phyloP scores from a whole-genome alignment of 2,113 vertebrate species.

The Actenoides lindsayi region DNA sequence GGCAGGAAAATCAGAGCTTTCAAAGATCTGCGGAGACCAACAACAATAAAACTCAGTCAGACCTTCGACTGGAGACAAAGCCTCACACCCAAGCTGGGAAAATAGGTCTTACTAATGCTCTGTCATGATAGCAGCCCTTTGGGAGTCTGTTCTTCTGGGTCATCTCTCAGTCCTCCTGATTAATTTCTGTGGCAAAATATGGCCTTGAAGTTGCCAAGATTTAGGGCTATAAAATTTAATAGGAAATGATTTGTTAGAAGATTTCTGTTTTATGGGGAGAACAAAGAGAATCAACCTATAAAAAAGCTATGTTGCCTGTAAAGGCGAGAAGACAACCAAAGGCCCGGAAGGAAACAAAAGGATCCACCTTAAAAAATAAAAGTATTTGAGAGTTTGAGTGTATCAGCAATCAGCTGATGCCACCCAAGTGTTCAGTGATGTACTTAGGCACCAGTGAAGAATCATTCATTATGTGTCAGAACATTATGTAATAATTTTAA shows the following conservation, averaged over 20 bases:
- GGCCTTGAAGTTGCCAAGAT: not conserved
- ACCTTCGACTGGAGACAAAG: not conserved
- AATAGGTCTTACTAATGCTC: not conserved
- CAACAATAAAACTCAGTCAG: not conserved
- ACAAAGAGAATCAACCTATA: not conserved
- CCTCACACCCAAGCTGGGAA: not conserved
- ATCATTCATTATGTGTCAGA: constrained; percentile 56
- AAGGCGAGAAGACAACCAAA: not conserved
- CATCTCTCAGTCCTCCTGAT: not conserved
- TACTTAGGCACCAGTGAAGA: not conserved
- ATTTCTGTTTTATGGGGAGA: not conserved
- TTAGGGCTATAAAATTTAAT: not conserved
- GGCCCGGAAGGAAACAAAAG: not conserved
- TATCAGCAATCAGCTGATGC: constrained; percentile 49
- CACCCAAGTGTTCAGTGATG: constrained; percentile 42
- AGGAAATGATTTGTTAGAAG: not conserved
- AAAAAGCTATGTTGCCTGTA: not conserved
- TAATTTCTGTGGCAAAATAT: not conserved
- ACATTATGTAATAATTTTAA: constrained; percentile 45
- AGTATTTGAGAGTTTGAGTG: not conserved
- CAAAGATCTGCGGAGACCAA: not conserved
- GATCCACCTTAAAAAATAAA: not conserved
- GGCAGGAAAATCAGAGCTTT: not conserved
- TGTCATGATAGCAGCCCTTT: not conserved
- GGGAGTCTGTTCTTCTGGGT: not conserved